A percentile compares a stretch with the other conserved stretches of the same genome.
Evolutionary conservation across 2,113 vertebrate genomes (phyloP).

Genomic region (Bufo bufo): DNA sequence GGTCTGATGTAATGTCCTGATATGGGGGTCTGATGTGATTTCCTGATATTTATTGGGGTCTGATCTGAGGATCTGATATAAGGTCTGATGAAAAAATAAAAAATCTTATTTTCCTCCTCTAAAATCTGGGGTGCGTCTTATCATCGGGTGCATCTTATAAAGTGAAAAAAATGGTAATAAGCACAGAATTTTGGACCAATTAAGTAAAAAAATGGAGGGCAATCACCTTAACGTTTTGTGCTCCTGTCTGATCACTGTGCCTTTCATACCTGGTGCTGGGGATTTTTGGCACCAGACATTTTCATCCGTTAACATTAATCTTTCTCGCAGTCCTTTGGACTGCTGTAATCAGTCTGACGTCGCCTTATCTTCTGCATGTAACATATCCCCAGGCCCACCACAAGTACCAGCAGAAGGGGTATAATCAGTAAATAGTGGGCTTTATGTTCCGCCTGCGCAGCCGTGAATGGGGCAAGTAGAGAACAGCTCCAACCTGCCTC

Average conservation of each 20-base stretch:
- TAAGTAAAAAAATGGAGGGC: too few species aligned
- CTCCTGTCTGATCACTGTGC: neutral
- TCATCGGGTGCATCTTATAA: too few species aligned
- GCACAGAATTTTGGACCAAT: too few species aligned
- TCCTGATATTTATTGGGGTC: too few species aligned
- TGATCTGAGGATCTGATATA: too few species aligned
- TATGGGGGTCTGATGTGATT: too few species aligned
- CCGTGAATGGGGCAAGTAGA: neutral
- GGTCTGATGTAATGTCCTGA: too few species aligned
- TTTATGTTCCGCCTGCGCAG: neutral
- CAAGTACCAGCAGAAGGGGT: neutral
- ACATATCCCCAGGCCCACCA: neutral
- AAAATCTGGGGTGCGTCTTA: too few species aligned
- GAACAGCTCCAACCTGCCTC: constrained; percentile 60
- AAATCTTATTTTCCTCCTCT: too few species aligned
- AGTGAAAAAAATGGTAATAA: too few species aligned
- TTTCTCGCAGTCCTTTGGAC: neutral
- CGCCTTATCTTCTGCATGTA: neutral
- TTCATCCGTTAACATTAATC: neutral
- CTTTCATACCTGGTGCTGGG: neutral
- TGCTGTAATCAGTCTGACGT: neutral
- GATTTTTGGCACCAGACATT: neutral
- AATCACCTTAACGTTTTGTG: too few species aligned
- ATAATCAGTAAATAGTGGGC: neutral
- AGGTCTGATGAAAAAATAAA: too few species aligned